phyloP scores from a whole-genome alignment of 2,113 vertebrate genomes.

The Boulengeromyrus knoepffleri region DNA sequence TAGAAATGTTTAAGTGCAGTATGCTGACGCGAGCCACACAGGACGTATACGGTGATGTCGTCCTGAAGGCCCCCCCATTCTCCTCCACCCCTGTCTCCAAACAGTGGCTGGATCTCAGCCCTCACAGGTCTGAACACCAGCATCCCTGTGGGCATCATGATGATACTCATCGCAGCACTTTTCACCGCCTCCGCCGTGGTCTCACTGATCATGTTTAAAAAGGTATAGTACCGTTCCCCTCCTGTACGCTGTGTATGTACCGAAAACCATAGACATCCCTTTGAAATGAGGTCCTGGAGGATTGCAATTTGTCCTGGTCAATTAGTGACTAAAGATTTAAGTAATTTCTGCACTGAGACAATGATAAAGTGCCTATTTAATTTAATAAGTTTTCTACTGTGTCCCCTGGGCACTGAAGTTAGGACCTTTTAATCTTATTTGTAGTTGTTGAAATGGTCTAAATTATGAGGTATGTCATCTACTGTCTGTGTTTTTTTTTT shows the following conservation, averaged over 20 bases:
- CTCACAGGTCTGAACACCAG: slow-evolving; percentile 78
- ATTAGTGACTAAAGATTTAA: neutral
- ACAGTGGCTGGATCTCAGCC: slow-evolving; percentile 95
- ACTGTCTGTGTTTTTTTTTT: neutral
- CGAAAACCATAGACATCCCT: neutral
- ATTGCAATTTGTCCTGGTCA: neutral
- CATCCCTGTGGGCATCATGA: slow-evolving; percentile 86
- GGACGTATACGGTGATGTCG: neutral
- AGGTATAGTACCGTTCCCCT: slow-evolving; percentile 57
- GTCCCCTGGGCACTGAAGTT: neutral
- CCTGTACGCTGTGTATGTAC: no score
- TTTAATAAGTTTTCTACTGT: neutral
- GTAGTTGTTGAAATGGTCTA: neutral
- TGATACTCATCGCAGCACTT: slow-evolving; percentile 88
- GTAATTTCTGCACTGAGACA: neutral
- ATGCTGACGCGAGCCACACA: neutral
- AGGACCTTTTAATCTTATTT: neutral
- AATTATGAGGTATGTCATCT: neutral
- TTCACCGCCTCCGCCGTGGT: slow-evolving; percentile 88
- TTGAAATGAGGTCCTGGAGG: neutral
- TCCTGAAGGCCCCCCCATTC: neutral
- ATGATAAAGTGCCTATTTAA: neutral
- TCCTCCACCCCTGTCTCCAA: neutral
- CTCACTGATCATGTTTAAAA: slow-evolving; percentile 96
- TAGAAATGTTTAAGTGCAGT: neutral